These are phyloP conservation scores for Apeltes quadracus DNA, from an alignment of 2,113 vertebrate genomes.

Conservation along the genomic window DNA sequence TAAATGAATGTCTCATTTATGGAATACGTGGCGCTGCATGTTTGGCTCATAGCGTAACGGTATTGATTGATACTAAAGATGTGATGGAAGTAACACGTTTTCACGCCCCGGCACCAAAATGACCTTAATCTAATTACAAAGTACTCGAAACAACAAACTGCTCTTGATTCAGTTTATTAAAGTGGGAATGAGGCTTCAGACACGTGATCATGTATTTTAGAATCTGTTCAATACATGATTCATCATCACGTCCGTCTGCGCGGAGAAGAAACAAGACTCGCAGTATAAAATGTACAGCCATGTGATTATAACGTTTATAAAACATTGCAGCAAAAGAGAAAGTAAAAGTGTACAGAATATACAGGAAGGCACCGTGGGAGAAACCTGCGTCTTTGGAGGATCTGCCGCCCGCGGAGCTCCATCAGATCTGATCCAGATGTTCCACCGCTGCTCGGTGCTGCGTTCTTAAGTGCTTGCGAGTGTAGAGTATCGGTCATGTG, in stretches of 20 bases:
- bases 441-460: too few relatives aligned
- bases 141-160: background rate
- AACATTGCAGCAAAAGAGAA: constrained; percentile 70
- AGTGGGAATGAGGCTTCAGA: background rate
- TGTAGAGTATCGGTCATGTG: background rate
- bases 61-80: too few relatives aligned
- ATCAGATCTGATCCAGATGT: background rate
- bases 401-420: constrained; percentile 92
- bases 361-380: constrained; percentile 75
- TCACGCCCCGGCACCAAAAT: background rate
- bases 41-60: too few relatives aligned
- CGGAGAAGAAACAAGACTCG: constrained; percentile 44
- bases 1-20: constrained; percentile 47
- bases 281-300: constrained; percentile 79
- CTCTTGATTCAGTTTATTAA: background rate
- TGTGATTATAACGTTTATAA: constrained; percentile 65
- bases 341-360: constrained; percentile 62
- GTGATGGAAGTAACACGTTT: too few relatives aligned
- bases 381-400: constrained; percentile 73
- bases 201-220: constrained; percentile 62
- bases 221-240: constrained; percentile 49
- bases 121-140: background rate
- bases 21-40: accelerated
- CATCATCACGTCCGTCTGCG: too few relatives aligned
- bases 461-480: background rate